A percentile compares a stretch with the other conserved stretches of the same genome.
Conservation (phyloP, 1,140 invertebrate species). For the Eubasilissa regina region DNA sequence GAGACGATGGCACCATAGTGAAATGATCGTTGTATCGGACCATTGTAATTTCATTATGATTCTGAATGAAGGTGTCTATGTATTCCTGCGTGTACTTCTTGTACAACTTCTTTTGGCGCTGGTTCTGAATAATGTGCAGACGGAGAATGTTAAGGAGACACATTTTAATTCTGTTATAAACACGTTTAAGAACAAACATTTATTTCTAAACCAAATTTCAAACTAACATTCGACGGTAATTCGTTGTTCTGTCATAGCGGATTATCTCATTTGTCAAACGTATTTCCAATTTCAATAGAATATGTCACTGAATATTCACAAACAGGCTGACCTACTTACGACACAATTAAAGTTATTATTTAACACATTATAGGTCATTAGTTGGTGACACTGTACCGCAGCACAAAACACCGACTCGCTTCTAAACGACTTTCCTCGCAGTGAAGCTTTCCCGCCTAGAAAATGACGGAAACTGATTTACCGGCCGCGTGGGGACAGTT, state of each 20-base stretch:
- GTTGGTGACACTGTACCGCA: too few species aligned
- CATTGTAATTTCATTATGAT: slow-evolving; percentile 35
- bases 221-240: too few species aligned
- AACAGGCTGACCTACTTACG: too few species aligned
- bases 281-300: too few species aligned
- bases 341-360: too few species aligned
- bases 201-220: neutral
- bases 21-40: slow-evolving; percentile 54
- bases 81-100: slow-evolving; percentile 70
- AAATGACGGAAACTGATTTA: slow-evolving; percentile 12
- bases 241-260: too few species aligned
- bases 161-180: slow-evolving; percentile 64
- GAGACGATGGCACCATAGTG: slow-evolving; percentile 49
- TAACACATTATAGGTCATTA: too few species aligned
- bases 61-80: slow-evolving; percentile 65
- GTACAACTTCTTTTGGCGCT: slow-evolving; percentile 70
- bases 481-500: slow-evolving; percentile 25
- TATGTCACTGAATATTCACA: too few species aligned
- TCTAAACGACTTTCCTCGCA: slow-evolving; percentile 19
- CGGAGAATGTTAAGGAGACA: slow-evolving; percentile 70
- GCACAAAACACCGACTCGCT: neutral
- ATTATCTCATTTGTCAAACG: too few species aligned
- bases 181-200: neutral
- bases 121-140: slow-evolving; percentile 69
- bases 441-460: slow-evolving; percentile 27